Evolutionary conservation across 2,888 invertebrate species (phyloP).

Genomic region (Spisula solida): DNA sequence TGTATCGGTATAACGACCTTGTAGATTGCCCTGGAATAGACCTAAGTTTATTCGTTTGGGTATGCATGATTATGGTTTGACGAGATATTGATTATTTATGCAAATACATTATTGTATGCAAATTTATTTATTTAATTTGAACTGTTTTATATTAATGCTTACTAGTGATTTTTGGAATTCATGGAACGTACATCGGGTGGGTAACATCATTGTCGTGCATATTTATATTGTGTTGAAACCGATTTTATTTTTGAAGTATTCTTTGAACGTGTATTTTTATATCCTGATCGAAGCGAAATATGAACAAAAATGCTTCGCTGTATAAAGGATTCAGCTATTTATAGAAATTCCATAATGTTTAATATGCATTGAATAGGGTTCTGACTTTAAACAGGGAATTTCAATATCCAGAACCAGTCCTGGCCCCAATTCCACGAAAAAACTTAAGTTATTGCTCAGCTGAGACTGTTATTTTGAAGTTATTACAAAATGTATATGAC

Average conservation of each 20-base stretch:
- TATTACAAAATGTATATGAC: too few species aligned
- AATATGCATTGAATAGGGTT: too few species aligned
- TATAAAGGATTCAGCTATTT: too few species aligned
- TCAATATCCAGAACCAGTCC: too few species aligned
- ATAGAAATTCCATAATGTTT: too few species aligned
- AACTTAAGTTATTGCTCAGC: too few species aligned
- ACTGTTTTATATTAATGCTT: constrained; percentile 38
- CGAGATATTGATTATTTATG: not conserved
- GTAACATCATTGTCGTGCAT: constrained; percentile 60
- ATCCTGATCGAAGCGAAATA: not conserved
- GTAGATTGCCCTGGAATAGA: too few species aligned
- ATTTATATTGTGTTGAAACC: not conserved
- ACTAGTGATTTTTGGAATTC: constrained; percentile 82
- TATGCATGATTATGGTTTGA: not conserved
- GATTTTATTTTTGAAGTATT: not conserved
- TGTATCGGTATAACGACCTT: too few species aligned
- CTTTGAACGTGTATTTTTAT: not conserved
- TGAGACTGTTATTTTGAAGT: too few species aligned
- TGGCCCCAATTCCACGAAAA: too few species aligned
- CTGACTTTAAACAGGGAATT: too few species aligned
- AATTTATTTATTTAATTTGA: constrained; percentile 11
- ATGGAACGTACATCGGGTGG: constrained; percentile 82
- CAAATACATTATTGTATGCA: not conserved
- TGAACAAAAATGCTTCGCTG: too few species aligned
- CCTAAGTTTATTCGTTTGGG: not conserved